A percentile compares a stretch with the other conserved stretches of the same genome.
phyloP scores from a whole-genome alignment of 1,140 invertebrate genomes.

The Polyergus mexicanus region DNA sequence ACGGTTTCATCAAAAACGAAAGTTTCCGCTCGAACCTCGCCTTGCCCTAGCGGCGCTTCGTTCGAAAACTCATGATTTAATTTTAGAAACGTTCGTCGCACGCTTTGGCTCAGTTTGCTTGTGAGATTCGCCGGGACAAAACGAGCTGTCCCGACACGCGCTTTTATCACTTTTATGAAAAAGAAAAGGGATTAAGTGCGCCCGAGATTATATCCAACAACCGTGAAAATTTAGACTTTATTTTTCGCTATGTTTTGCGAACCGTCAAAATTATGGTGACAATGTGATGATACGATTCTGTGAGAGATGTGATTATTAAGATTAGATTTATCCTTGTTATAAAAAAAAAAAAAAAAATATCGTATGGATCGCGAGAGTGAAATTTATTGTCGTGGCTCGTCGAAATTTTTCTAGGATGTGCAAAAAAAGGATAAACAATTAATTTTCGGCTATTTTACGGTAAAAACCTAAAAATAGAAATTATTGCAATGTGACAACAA shows the following conservation, averaged over 20 bases:
- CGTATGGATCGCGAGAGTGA: not conserved
- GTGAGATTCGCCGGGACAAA: constrained; percentile 64
- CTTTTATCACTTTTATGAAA: not conserved
- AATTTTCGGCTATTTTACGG: not conserved
- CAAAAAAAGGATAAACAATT: constrained; percentile 19
- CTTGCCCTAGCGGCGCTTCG: constrained; percentile 69
- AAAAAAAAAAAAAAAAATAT: not conserved
- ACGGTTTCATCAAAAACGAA: constrained; percentile 73
- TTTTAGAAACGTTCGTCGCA: constrained; percentile 77
- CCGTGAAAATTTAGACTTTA: not conserved
- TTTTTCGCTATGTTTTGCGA: not conserved
- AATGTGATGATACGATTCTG: not conserved
- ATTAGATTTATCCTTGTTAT: constrained; percentile 16
- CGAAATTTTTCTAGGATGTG: not conserved
- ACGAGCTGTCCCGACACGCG: constrained; percentile 9
- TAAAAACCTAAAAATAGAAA: constrained; percentile 24
- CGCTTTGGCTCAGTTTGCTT: constrained; percentile 64
- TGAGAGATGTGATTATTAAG: constrained; percentile 12
- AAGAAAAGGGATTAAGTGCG: not conserved
- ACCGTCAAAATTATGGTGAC: not conserved
- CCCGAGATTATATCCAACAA: not conserved
- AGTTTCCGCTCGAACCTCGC: constrained; percentile 48
- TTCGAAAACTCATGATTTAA: constrained; percentile 75
- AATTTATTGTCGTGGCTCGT: constrained; percentile 3
- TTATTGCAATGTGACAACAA: not conserved